These are phyloP conservation scores for Barbus barbus DNA, from an alignment of 2,113 vertebrate genomes.

Conservation along the genomic window DNA sequence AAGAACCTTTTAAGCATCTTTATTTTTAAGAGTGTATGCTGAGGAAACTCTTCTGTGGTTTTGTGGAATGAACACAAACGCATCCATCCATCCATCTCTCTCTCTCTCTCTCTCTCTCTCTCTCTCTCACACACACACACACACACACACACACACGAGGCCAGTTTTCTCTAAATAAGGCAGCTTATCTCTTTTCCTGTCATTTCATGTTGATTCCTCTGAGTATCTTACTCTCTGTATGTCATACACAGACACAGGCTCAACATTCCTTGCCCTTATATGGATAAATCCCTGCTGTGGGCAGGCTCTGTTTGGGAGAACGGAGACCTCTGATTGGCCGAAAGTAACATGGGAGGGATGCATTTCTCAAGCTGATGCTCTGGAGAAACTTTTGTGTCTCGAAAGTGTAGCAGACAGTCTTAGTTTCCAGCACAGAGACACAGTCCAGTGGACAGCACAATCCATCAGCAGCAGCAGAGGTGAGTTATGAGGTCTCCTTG, in stretches of 20 bases:
- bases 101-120: too few species aligned
- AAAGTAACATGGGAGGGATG: conserved; percentile 60
- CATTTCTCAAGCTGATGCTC: conserved; percentile 64
- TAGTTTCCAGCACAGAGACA: conserved; percentile 64
- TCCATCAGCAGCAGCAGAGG: conserved; percentile 68
- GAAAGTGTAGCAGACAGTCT: conserved; percentile 66
- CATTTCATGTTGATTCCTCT: conserved; percentile 72
- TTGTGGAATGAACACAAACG: conserved; percentile 7
- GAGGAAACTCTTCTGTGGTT: background rate
- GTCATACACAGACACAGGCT: conserved; percentile 59
- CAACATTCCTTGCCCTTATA: conserved; percentile 89
- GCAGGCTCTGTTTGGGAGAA: conserved; percentile 67
- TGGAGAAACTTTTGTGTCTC: conserved; percentile 74
- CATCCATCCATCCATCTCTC: conserved; percentile 6
- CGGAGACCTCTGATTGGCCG: conserved; percentile 70
- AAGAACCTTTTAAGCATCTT: too few species aligned
- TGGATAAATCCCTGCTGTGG: conserved; percentile 78
- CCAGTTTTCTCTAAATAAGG: conserved; percentile 80
- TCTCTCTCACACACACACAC: background rate
- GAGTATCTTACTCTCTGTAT: conserved; percentile 68
- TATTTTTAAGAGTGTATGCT: too few species aligned
- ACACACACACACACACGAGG: background rate
- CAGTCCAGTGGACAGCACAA: conserved; percentile 60
- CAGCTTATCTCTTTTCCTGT: conserved; percentile 78
- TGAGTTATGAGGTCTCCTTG: conserved; percentile 58